Evolutionary conservation across 2,797 vertebrate genomes (phyloP), one percentile per base, ranked within the genome.

Genomic region (Gadopsis bispinosus): DNA sequence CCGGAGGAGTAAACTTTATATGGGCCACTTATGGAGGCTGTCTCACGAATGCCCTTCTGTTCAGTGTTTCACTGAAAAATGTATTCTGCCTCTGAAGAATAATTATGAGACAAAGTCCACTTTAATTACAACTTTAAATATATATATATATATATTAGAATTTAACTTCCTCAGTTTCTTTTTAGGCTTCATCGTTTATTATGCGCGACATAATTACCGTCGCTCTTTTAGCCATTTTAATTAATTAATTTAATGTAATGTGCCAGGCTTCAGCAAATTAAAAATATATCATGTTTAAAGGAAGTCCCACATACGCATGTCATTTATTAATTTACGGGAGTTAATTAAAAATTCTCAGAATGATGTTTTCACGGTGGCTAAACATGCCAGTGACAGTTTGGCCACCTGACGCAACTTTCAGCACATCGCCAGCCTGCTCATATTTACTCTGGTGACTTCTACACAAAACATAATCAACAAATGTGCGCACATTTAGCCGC

Each of bases 251-350:
- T n/a, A 37, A 50, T 20, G 7, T 58, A 68, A 73, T 29, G 48
- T 58, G 4, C 11, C 72, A 70, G 45, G 53, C 66, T 59, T 20
- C 48, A 54, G 26, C 6, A 59, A 68, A 77, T 79, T 71, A 51
- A 81, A 76, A 59, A 50, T 48, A 45, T 8, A 63, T 61, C 7
- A 33, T 5, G 35, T 81, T 68, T 22, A 1, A 71, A 74, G 54
- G 11, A 63, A 80, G 80, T 7, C 17, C 47, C n/a, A 74, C 37
- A 79, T 63, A 71, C 69, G 29, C 47, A 66, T 12, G 72, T 47
- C 0, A 69, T 31, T 76, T 80, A 85, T 88, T 86, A 81, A 81
- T 88, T 85, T 59, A 35, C 22, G 69, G 4, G 17, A 60, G 65
- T 84, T 80, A 17, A 84, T 83, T 79, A 55, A 75, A 84, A 82